A percentile compares a stretch with the other conserved stretches of the same genome.
These are phyloP conservation scores for Ciconia nigra DNA, from an alignment of 2,797 vertebrate genomes.

Conservation along the genomic window DNA sequence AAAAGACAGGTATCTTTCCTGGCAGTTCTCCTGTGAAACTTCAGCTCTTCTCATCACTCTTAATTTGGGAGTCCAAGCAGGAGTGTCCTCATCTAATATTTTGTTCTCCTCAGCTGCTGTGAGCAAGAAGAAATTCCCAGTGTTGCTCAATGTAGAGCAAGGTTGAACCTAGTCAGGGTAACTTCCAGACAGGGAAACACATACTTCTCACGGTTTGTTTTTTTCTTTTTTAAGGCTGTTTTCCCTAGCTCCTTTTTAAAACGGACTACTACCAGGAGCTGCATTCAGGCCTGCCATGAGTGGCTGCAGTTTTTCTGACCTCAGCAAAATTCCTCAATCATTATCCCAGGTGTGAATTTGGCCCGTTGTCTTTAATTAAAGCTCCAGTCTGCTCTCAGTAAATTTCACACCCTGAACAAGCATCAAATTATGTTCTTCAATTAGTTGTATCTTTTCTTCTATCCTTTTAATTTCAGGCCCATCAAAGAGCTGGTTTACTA, in stretches of 20 bases:
- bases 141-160: not conserved
- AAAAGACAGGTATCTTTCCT: not conserved
- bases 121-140: not conserved
- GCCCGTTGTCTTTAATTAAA: constrained; percentile 75
- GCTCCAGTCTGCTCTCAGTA: constrained; percentile 48
- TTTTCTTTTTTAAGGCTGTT: not conserved
- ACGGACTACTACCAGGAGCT: not conserved
- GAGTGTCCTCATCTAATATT: not conserved
- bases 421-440: constrained; percentile 67
- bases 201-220: not conserved
- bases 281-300: not conserved
- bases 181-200: not conserved
- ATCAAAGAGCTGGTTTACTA: constrained; percentile 75
- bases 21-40: not conserved
- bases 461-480: constrained; percentile 75
- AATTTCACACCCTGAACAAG: constrained; percentile 58
- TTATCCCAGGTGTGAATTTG: constrained; percentile 48
- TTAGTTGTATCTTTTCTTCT: constrained; percentile 69
- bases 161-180: not conserved
- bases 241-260: constrained; percentile 1
- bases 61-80: not conserved
- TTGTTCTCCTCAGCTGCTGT: not conserved
- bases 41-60: not conserved
- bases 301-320: not conserved
- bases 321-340: not conserved